Conservation (phyloP, 2,113 vertebrate species). For the Dicentrarchus labrax region DNA sequence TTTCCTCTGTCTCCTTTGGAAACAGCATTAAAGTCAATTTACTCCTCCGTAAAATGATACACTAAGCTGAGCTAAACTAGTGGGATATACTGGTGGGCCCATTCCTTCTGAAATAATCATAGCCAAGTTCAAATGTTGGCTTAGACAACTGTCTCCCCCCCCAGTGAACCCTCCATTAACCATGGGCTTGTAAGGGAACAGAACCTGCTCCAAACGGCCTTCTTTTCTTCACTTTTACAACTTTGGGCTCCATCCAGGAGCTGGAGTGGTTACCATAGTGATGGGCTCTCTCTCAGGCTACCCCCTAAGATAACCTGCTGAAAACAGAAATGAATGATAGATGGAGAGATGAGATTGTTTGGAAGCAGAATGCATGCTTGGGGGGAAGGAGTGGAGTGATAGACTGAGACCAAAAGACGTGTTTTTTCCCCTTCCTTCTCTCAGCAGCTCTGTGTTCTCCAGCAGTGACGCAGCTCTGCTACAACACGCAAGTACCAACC, state of each 20-base stretch:
- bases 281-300: constrained; percentile 50
- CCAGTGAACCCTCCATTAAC: constrained; percentile 64
- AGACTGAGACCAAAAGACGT: constrained; percentile 42
- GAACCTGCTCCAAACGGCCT: constrained; percentile 38
- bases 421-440: constrained; percentile 42
- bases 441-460: constrained; percentile 44
- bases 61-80: constrained; percentile 19
- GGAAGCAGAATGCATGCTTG: constrained; percentile 60
- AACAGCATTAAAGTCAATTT: constrained; percentile 36
- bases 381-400: constrained; percentile 66
- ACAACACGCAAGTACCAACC: constrained; percentile 32
- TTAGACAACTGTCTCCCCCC: constrained; percentile 7
- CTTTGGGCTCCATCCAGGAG: constrained; percentile 68
- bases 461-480: constrained; percentile 8
- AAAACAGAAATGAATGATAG: constrained; percentile 68
- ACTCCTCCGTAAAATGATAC: constrained; percentile 18
- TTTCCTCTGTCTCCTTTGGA: constrained; percentile 31
- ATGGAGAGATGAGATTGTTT: constrained; percentile 64
- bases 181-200: constrained; percentile 56
- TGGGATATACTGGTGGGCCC: constrained; percentile 29
- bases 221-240: constrained; percentile 75
- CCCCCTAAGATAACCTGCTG: constrained; percentile 67
- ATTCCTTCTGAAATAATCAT: constrained; percentile 40
- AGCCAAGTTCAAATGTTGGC: constrained; percentile 68
- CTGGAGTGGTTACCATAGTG: constrained; percentile 60